These are phyloP conservation scores for Zelostemma sp. DNA, from an alignment of 1,140 invertebrate species.

Conservation along the genomic window DNA sequence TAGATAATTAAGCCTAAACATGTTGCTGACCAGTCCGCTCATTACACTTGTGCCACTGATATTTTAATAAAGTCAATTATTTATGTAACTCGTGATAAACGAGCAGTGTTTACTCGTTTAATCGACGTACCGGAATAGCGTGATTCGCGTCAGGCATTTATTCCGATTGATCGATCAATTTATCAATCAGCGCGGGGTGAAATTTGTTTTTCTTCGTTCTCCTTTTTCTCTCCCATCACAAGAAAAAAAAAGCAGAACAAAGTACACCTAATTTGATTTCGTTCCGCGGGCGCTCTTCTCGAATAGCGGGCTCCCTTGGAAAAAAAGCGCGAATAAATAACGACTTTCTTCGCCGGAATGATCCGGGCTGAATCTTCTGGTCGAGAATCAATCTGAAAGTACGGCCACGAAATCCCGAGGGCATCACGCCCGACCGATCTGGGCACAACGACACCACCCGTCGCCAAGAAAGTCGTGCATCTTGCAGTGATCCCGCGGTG, in stretches of 20 bases:
- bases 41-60: conserved; percentile 1
- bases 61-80: conserved; percentile 7
- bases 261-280: not conserved
- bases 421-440: conserved; percentile 28
- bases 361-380: not conserved
- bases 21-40: conserved; percentile 1
- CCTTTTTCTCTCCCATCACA: too few relatives aligned
- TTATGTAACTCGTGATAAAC: conserved; percentile 1
- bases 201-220: too few relatives aligned
- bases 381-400: conserved; percentile 16
- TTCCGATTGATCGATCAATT: too few relatives aligned
- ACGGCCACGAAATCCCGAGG: conserved; percentile 32
- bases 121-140: not conserved
- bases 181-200: too few relatives aligned
- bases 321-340: conserved; percentile 1
- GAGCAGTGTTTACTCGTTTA: not conserved
- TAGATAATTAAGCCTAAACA: not conserved
- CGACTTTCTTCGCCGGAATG: conserved; percentile 1
- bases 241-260: too few relatives aligned
- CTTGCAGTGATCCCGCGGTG: conserved; percentile 23
- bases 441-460: conserved; percentile 15
- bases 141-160: not conserved
- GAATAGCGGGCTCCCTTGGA: not conserved
- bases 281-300: not conserved
- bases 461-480: conserved; percentile 29